A percentile compares a stretch with the other conserved stretches of the same genome.
Conservation (phyloP, 1,140 invertebrate species). For the Drosophila grimshawi region DNA sequence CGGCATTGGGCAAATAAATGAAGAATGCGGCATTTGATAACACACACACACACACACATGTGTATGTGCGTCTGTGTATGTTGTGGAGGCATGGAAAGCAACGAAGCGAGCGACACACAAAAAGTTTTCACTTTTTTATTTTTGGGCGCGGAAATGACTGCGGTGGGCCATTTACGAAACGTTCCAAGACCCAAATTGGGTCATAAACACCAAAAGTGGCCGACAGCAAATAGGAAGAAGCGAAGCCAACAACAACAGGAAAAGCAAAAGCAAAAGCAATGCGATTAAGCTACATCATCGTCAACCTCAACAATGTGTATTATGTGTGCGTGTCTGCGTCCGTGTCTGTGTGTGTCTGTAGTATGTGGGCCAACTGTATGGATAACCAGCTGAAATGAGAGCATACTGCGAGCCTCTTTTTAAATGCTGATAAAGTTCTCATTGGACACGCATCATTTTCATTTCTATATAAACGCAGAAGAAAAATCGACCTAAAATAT, state of each 20-base stretch:
- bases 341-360: constrained; percentile 12
- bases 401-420: constrained; percentile 25
- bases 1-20: constrained; percentile 56
- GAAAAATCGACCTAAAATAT: too few relatives aligned
- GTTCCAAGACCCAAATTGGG: constrained; percentile 51
- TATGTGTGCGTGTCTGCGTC: background rate
- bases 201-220: constrained; percentile 53
- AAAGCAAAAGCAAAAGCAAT: constrained; percentile 24
- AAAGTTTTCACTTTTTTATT: constrained; percentile 75
- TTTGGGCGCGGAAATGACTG: constrained; percentile 66
- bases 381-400: constrained; percentile 39
- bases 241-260: constrained; percentile 18
- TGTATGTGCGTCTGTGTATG: background rate
- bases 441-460: constrained; percentile 50
- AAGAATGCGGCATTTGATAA: constrained; percentile 69
- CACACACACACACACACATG: constrained; percentile 11
- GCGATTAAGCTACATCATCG: constrained; percentile 63
- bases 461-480: background rate
- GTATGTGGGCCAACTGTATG: constrained; percentile 43
- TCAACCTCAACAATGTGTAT: constrained; percentile 27
- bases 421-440: constrained; percentile 45
- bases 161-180: constrained; percentile 36
- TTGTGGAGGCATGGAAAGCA: constrained; percentile 15
- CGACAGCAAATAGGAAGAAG: constrained; percentile 16
- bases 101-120: constrained; percentile 19